Evolutionary conservation across 2,797 vertebrate species (phyloP), one percentile per base, ranked within the genome.

Genomic region (Brachyrhaphis roseni): DNA sequence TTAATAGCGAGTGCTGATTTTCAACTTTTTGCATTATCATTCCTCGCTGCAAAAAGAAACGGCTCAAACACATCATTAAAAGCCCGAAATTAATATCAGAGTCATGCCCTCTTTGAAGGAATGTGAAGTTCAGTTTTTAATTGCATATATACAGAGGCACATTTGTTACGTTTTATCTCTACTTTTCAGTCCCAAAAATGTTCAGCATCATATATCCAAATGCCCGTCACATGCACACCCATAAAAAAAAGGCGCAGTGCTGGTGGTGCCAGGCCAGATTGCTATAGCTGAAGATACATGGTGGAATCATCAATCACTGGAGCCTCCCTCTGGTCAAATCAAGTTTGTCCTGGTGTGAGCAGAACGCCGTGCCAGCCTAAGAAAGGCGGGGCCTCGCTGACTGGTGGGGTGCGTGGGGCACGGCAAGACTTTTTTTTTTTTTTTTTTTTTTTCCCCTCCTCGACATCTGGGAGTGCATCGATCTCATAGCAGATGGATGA

Each of bases 321-420:
- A 78, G 78, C 86, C 88, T 93, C 93, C 93, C 93, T 93, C 93
- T 78, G 89, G 93, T 92, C 92, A 92, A 95, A 95, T 95, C 93
- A 94, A 90, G 92, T 93, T 89, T 90, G 92, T 93, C 92, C 93
- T 81, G 86, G 85, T 80, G 93, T 81, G 90, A 91, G 34, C 82
- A 80, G 89, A 86, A 90, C 68, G 79, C 88, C 66, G 81, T 77
- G 91, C 88, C 91, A 91, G 85, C 86, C 81, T 55, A 78, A 84
- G 71, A 80, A 75, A 88, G 88, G 78, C 84, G 78, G 77, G 72
- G 62, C 80, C 78, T 86, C 7, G 5, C 82, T 88, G 81, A 84
- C 76, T 79, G 64, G 45, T 15, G 77, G 84, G 83, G 59, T 46
- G 3, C 5, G 16, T 75, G 28, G 82, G 81, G 73, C 80, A 87